Base-by-base conservation (phyloP, 2,888 invertebrate genomes). In the Mactromeris polynyma region DNA sequence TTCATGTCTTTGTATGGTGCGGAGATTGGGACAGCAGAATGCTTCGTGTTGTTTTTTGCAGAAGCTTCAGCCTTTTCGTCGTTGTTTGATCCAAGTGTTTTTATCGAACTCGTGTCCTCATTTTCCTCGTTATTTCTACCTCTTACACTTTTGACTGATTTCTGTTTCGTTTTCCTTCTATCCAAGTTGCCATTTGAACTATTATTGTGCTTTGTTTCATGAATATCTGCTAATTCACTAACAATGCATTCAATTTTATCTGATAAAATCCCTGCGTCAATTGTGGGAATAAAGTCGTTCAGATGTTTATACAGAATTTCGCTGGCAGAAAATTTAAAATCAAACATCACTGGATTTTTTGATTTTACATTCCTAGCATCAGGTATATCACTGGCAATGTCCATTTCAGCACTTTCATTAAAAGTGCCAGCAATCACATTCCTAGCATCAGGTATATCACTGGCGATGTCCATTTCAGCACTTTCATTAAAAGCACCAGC, bases 251-350 rank as follows among this genome's bases (percentile, higher is more conserved):
- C 83, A 21, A 83, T 69, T n/a, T 83, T 83, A 31, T 46, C 46
- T 31, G 46, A 31, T 14, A 83, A 64, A 19, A 77, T 19, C 31
- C 69, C 83, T 21, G 73, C 83, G 46, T 83, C 83, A 31, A 83
- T 83, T 14, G 51, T 33, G 21, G 83, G 83, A 33, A 83, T 83
- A 7, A 83, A 83, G n/a, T 83, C 83, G 46, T 83, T 83, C 46
- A 83, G 69, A 83, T 83, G 73, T 46, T 73, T 83, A 36, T 83
- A 83, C 14, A 83, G 46, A 46, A 83, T 40, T 36, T 83, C 83
- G 26, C 46, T 82, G 9, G 82, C 36, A 31, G 58, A n/a, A 40
- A n/a, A 64, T 31, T 83, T 42, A 73, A 83, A 77, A 7, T 83
- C 77, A 46, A 46, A 46, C 11, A 26, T 64, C 9, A n/a, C 7